A percentile compares a stretch with the other conserved stretches of the same genome.
These are phyloP conservation scores for Serranus cabrilla DNA, from an alignment of 2,797 vertebrate genomes.

Conservation along the genomic window DNA sequence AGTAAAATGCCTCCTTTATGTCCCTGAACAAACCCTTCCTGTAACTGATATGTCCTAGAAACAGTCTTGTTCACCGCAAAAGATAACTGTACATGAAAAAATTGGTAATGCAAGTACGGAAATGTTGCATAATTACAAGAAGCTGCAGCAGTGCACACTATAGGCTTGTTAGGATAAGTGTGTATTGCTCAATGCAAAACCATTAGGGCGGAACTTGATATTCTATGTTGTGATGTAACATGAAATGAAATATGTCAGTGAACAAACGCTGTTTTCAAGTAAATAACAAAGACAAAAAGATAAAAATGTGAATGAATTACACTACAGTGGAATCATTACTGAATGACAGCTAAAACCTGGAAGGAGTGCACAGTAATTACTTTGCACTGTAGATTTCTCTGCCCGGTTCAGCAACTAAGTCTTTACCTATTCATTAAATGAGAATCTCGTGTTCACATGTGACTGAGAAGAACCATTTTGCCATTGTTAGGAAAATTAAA, in stretches of 20 bases:
- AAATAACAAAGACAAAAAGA: neutral
- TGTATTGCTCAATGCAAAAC: conserved; percentile 10
- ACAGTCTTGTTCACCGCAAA: conserved; percentile 26
- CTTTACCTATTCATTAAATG: conserved; percentile 38
- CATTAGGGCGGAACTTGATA: neutral
- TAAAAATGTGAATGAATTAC: neutral
- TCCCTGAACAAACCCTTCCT: conserved; percentile 63
- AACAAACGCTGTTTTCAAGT: neutral
- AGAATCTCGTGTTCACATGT: conserved; percentile 14
- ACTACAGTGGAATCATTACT: neutral
- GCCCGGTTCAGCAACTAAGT: conserved; percentile 23
- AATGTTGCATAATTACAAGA: conserved; percentile 11
- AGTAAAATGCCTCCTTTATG: conserved; percentile 61
- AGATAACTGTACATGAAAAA: conserved; percentile 19
- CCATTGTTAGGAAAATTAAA: conserved; percentile 1
- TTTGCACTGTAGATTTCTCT: conserved; percentile 9
- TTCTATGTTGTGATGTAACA: conserved; percentile 12
- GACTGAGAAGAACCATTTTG: conserved; percentile 27
- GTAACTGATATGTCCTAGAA: conserved; percentile 45
- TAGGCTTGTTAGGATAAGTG: conserved; percentile 7
- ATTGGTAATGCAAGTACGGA: neutral
- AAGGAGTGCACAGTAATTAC: neutral
- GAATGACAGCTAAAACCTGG: neutral
- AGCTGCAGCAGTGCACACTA: neutral
- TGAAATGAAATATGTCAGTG: neutral